Base-by-base conservation (phyloP, 2,113 vertebrate species). In the Hippocampus abdominalis region DNA sequence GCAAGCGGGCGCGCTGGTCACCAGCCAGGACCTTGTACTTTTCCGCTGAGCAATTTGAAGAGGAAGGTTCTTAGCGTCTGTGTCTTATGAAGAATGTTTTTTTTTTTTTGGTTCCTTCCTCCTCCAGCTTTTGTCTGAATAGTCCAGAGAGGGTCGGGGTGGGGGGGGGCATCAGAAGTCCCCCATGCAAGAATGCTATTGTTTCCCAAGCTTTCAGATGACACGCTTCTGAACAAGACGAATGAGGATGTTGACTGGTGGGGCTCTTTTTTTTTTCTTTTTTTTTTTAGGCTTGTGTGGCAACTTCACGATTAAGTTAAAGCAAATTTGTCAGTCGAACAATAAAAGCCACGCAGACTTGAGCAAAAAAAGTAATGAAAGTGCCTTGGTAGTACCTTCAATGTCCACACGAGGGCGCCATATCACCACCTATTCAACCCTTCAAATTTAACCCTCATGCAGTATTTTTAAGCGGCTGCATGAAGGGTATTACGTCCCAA, bases 11-110 rank as follows among this genome's bases (percentile, higher is more conserved):
- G 68, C 66, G 51, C 53, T 54, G 44, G 29, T 70, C 66, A 54
- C 13, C 7, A 46, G 51, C 57, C 32, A 68, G 21, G 56, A 69
- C 39, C 39, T 69, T 66, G 86, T 86, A 89, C 79, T 87, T 90
- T 90, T 90, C 89, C 89, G 87, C 71, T 70, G 54, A 80, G 81
- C 65, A 80, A 89, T 78, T 36, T 74, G 70, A 15, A 68, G 46
- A 64, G 71, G 70, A 84, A 79, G 70, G 71, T 80, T 82, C 44
- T 65, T 54, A 69, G 61, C 29, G 16, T 56, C 49, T 21, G 0
- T 66, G 70, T n/a, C 75, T 81, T 84, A 80, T 84, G 71, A 69
- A 77, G 29, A 36, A 63, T 25, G 56, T 61, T 63, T 73, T 51
- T 60, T 56, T 36, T 10, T 11, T 27, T 6, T 21, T 53, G 9